Evolutionary conservation across 2,797 vertebrate species (phyloP).

Genomic region (Rhadinocentrus ornatus): DNA sequence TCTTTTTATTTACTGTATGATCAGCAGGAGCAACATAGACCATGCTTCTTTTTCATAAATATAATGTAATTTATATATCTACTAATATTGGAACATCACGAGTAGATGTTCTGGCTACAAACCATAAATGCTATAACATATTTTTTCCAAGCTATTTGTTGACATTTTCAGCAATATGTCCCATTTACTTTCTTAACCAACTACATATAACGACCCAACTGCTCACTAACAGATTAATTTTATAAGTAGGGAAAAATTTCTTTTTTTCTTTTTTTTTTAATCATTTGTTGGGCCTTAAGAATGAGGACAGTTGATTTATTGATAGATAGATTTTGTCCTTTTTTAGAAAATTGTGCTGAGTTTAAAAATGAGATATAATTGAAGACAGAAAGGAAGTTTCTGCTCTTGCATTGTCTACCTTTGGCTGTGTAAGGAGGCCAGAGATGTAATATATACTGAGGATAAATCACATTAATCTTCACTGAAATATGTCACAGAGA

Average conservation of each 20-base stretch:
- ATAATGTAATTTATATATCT: too few species aligned
- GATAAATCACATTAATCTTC: conserved; percentile 75
- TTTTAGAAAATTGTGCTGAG: conserved; percentile 40
- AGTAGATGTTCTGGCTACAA: too few species aligned
- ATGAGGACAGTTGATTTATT: conserved; percentile 43
- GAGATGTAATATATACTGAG: conserved; percentile 58
- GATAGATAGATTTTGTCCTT: conserved; percentile 27
- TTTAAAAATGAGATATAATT: conserved; percentile 37
- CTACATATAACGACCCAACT: conserved; percentile 30
- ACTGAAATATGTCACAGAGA: conserved; percentile 63
- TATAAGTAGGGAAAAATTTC: not conserved
- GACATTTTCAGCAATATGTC: conserved; percentile 12
- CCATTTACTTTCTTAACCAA: conserved; percentile 32
- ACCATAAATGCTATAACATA: too few species aligned
- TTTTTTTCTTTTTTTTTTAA: conserved; percentile 9
- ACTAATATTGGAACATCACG: too few species aligned
- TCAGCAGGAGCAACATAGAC: too few species aligned
- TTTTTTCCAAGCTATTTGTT: too few species aligned
- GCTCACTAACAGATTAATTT: conserved; percentile 24
- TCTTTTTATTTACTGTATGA: too few species aligned
- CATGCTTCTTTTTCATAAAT: too few species aligned
- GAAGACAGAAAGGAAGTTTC: conserved; percentile 46
- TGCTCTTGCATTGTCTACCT: conserved; percentile 50
- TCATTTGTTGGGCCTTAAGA: conserved; percentile 25
- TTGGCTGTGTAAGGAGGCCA: conserved; percentile 55